Percentiles rank a stretch among this genome's conserved stretches.
Conservation (phyloP, 2,113 vertebrate genomes). For the Rissa tridactyla region DNA sequence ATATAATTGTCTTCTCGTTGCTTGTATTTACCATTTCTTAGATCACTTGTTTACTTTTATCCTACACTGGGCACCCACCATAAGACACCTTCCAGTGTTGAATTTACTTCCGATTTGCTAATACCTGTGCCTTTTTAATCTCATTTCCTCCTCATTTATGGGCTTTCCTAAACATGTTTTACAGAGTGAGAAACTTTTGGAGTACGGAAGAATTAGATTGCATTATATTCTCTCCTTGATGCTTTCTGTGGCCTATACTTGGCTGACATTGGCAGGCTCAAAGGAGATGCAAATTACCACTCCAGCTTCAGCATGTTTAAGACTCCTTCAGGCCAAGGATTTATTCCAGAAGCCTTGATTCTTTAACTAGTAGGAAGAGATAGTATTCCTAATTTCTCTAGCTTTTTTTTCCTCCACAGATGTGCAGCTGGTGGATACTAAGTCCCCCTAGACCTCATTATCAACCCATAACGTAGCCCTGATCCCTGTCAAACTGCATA, state of each 20-base stretch:
- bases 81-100: background rate
- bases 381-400: background rate
- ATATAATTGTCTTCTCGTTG: accelerated
- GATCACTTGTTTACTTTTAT: background rate
- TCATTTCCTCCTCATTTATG: background rate
- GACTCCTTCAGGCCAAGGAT: background rate
- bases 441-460: background rate
- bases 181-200: background rate
- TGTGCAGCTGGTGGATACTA: background rate
- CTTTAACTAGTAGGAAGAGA: background rate
- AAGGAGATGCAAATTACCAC: background rate
- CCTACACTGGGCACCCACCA: accelerated
- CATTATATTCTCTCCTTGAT: background rate
- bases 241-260: background rate
- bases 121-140: background rate
- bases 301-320: background rate
- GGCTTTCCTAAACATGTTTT: background rate
- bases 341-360: background rate
- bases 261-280: background rate
- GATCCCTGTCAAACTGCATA: background rate
- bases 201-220: background rate
- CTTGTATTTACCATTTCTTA: accelerated
- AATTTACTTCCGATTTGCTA: background rate
- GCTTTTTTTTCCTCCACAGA: background rate
- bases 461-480: accelerated